phyloP scores from a whole-genome alignment of 2,797 vertebrate species.

The Alfaro cultratus region DNA sequence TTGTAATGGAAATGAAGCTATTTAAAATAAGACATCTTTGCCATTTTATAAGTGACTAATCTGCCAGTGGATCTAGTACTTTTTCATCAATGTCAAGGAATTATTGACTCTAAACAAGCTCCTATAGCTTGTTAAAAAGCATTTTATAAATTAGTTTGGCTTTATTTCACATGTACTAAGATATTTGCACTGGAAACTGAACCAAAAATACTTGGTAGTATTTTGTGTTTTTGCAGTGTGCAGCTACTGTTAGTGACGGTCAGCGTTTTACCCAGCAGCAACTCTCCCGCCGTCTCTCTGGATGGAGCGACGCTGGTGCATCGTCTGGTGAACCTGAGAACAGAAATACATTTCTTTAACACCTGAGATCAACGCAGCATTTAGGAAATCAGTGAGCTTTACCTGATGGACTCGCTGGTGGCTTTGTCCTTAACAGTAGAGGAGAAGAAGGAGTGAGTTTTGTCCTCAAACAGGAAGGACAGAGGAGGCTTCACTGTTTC shows the following conservation, averaged over 20 bases:
- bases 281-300: conserved; percentile 94
- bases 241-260: conserved; percentile 34
- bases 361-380: not conserved
- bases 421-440: conserved; percentile 99
- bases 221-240: no score
- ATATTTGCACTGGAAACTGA: no score
- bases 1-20: no score
- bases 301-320: conserved; percentile 96
- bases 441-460: conserved; percentile 96
- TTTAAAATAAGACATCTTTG: no score
- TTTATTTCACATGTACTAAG: no score
- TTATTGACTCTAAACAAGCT: no score
- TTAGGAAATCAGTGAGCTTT: conserved; percentile 24
- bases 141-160: no score
- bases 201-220: no score
- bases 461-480: conserved; percentile 96
- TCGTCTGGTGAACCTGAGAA: conserved; percentile 90
- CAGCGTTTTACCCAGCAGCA: conserved; percentile 88
- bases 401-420: conserved; percentile 98
- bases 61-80: no score
- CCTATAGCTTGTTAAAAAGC: no score
- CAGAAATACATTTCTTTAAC: conserved; percentile 36
- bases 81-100: no score
- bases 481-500: conserved; percentile 89
- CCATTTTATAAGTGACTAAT: no score